Evolutionary conservation across 2,113 vertebrate genomes (phyloP).

Genomic region (Myiopsitta monachus): DNA sequence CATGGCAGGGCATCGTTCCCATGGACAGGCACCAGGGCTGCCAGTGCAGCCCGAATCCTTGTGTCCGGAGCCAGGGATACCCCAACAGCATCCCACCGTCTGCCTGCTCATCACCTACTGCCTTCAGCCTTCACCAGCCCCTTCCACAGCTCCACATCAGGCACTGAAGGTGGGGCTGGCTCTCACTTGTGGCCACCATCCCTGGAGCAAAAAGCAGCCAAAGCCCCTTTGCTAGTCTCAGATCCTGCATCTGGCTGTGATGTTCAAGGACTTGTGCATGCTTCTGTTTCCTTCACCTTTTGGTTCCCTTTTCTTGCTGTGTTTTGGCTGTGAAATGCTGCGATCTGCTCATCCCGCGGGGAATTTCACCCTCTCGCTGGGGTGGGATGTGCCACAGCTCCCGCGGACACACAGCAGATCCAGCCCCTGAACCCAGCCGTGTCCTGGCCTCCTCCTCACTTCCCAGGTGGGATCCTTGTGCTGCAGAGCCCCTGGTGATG

Average conservation of each 20-base stretch:
- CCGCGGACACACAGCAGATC: background rate
- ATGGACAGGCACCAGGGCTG: background rate
- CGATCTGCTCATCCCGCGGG: background rate
- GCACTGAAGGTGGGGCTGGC: background rate
- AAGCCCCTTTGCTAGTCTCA: background rate
- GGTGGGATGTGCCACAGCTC: background rate
- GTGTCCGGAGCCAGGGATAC: accelerated
- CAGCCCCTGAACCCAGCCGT: accelerated
- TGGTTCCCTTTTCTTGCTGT: background rate
- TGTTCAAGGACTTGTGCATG: accelerated
- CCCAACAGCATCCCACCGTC: accelerated
- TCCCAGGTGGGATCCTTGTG: background rate
- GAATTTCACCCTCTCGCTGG: background rate
- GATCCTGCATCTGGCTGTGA: accelerated
- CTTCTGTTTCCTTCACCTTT: background rate
- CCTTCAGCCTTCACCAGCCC: background rate
- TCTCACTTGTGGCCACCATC: accelerated
- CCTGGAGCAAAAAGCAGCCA: background rate
- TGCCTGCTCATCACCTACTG: accelerated
- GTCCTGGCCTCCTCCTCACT: background rate
- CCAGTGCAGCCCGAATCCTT: background rate
- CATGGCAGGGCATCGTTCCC: accelerated
- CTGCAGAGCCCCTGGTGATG: accelerated
- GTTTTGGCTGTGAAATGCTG: background rate
- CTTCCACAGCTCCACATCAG: background rate